These are phyloP conservation scores for Theretra japonica DNA, from an alignment of 2,888 invertebrate genomes.

Conservation along the genomic window DNA sequence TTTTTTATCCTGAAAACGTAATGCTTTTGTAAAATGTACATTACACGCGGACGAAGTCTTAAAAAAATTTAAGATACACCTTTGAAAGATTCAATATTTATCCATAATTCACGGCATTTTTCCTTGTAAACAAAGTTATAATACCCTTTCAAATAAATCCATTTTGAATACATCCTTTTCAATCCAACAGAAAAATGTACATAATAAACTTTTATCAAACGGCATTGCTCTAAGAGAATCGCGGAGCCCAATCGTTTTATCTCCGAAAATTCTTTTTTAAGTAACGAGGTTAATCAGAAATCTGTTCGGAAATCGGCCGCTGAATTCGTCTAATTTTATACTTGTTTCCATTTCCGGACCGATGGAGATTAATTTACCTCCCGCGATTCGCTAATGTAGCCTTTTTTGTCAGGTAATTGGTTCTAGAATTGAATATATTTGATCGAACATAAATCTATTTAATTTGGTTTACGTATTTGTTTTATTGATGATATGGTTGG, in stretches of 20 bases:
- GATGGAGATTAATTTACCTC: constrained; percentile 7
- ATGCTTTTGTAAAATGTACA: too few species aligned
- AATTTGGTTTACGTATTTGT: too few species aligned
- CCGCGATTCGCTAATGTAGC: not conserved
- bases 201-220: not conserved
- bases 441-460: not conserved
- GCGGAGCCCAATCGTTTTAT: not conserved
- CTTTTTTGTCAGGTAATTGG: not conserved
- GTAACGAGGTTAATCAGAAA: constrained; percentile 16
- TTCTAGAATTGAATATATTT: not conserved
- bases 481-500: too few species aligned
- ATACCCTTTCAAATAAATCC: not conserved
- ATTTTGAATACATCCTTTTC: not conserved
- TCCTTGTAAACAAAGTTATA: not conserved
- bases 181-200: not conserved
- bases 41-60: too few species aligned
- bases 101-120: too few species aligned
- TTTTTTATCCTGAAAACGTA: too few species aligned
- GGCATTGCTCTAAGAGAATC: not conserved
- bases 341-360: constrained; percentile 6
- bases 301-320: not conserved
- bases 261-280: not conserved
- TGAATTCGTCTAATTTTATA: constrained; percentile 20
- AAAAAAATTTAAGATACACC: too few species aligned
- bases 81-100: too few species aligned